Evolutionary conservation across 2,797 vertebrate species (phyloP), one percentile per base, ranked within the genome.

Genomic region (Thamnophis elegans): DNA sequence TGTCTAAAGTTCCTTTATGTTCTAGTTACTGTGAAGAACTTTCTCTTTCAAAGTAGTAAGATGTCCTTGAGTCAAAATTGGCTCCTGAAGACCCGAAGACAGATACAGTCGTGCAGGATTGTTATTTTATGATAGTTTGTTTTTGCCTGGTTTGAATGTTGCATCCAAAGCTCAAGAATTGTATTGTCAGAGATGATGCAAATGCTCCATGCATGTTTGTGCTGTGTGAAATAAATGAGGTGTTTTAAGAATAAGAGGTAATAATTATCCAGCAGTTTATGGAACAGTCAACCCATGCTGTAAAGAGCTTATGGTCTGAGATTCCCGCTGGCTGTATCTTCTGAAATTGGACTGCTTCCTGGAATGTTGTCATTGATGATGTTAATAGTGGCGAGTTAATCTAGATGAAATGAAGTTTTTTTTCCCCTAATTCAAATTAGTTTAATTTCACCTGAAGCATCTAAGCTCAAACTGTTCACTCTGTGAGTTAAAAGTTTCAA

Each of bases 371-470:
- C 91, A 51, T 88, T 93, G 14, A 89, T 95, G 20, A 94, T 93
- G 91, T 94, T 90, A 86, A 91, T 89, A 96, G 95, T 91, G 92
- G 94, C 90, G 92, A 90, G 95, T 96, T 94, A 53, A 95, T 97
- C 95, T 94, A 92, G 95, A 94, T 94, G 94, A 94, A 93, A 91
- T 91, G 93, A 91, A 68, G 6, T 68, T 16, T 92, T 92, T 28
- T 91, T n/a, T n/a, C 0, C 73, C 73, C 94, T 94, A 95, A 95
- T 94, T 95, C 92, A 92, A 96, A n/a, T 97, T 95, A 95, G 92
- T 60, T 93, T 94, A 96, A 97, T 96, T 94, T 94, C 95, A 90
- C 92, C 90, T 93, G 92, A 96, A 95, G 93, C 94, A 89, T 93
- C 89, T 95, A 91, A 94, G 94, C 88, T 92, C 82, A 94, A 95